Evolutionary conservation across 1,140 invertebrate species (phyloP).

Genomic region (Bombus impatiens): DNA sequence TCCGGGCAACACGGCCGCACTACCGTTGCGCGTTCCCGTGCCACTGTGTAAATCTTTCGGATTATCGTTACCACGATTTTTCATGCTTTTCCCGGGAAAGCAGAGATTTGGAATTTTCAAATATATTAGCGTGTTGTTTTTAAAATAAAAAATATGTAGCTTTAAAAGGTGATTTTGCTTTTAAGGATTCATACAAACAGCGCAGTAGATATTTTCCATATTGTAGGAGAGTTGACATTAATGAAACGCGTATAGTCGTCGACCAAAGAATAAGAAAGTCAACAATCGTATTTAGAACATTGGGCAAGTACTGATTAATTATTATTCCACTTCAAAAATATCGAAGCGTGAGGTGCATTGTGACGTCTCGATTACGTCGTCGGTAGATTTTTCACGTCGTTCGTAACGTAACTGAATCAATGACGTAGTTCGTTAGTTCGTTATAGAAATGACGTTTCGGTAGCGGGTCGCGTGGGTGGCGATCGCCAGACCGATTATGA

Average conservation of each 20-base stretch:
- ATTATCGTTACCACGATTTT: neutral
- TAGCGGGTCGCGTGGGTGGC: neutral
- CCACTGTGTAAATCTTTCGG: constrained; percentile 27
- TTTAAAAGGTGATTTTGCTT: too few species aligned
- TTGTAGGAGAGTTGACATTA: neutral
- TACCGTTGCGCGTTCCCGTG: neutral
- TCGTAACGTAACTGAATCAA: neutral
- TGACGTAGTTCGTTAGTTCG: neutral
- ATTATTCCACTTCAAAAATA: neutral
- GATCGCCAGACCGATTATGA: neutral
- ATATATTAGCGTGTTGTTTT: neutral
- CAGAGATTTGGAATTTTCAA: neutral
- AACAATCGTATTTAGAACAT: neutral
- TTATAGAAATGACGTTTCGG: too few species aligned
- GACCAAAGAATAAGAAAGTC: neutral
- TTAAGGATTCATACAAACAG: neutral
- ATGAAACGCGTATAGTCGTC: neutral
- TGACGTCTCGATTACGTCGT: neutral
- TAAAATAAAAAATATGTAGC: too few species aligned
- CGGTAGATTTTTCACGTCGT: neutral
- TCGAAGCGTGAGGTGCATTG: too few species aligned
- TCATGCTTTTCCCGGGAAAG: neutral
- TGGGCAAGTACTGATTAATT: neutral
- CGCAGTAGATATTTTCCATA: neutral
- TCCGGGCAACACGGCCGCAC: constrained; percentile 16